A percentile compares a stretch with the other conserved stretches of the same genome.
phyloP scores from a whole-genome alignment of 2,888 invertebrate species.

The Hedya salicella region DNA sequence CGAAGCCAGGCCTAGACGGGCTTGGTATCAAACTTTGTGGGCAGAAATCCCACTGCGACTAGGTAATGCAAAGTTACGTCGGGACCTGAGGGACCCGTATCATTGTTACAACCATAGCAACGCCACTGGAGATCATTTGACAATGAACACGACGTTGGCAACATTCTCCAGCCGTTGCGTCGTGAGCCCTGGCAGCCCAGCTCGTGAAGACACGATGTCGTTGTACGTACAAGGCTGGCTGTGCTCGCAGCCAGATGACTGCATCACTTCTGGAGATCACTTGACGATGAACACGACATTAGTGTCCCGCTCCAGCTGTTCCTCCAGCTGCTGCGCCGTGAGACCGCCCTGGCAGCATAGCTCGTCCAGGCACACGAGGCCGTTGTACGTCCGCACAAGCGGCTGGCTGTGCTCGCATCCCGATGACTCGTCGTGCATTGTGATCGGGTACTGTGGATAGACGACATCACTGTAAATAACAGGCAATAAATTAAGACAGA shows the following conservation, averaged over 20 bases:
- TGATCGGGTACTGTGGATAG: slow-evolving; percentile 79
- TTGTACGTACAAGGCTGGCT: slow-evolving; percentile 77
- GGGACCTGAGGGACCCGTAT: too few species aligned
- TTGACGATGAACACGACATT: slow-evolving; percentile 87
- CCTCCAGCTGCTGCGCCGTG: slow-evolving; percentile 89
- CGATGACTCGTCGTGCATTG: slow-evolving; percentile 71
- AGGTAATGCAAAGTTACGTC: too few species aligned
- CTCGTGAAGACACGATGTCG: slow-evolving; percentile 89
- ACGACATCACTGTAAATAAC: neutral
- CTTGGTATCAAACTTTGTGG: too few species aligned
- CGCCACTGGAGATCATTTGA: slow-evolving; percentile 62
- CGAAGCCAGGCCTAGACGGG: too few species aligned
- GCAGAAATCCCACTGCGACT: too few species aligned
- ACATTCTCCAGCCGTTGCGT: slow-evolving; percentile 91
- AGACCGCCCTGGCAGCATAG: slow-evolving; percentile 92
- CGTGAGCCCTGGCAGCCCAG: slow-evolving; percentile 91
- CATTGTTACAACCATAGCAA: too few species aligned
- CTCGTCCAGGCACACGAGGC: slow-evolving; percentile 89
- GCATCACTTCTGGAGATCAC: slow-evolving; percentile 53
- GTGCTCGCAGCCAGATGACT: slow-evolving; percentile 66
- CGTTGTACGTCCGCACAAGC: slow-evolving; percentile 75
- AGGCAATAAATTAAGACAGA: too few species aligned
- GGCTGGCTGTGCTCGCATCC: slow-evolving; percentile 71
- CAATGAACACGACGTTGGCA: slow-evolving; percentile 88
- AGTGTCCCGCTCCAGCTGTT: slow-evolving; percentile 90